Percentiles rank a stretch among this genome's conserved stretches.
Conservation (phyloP, 2,888 invertebrate genomes). For the Coelopa pilipes region DNA sequence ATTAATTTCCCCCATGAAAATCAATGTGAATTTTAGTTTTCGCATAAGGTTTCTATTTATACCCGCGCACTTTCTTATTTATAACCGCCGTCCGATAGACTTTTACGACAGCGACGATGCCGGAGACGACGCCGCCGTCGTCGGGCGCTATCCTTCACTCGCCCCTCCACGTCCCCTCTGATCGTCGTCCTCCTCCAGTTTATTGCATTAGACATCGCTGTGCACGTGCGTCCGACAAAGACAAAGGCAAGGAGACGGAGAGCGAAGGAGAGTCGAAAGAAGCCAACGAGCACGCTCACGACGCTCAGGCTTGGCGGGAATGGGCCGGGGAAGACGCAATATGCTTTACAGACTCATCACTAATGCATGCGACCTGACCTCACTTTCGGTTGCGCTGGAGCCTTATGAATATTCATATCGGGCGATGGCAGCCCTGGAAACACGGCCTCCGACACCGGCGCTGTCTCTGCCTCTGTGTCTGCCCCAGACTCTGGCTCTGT, state of each 20-base stretch:
- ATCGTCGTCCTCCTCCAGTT: not conserved
- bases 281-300: not conserved
- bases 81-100: not conserved
- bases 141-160: not conserved
- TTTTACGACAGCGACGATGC: not conserved
- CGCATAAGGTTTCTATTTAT: not conserved
- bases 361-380: not conserved
- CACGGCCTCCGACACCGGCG: not conserved
- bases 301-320: no score
- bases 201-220: not conserved
- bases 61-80: not conserved
- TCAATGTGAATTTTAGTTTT: no score
- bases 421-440: not conserved
- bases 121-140: not conserved
- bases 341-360: no score
- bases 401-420: not conserved
- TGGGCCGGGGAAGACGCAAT: no score
- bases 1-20: no score
- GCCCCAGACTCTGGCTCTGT: not conserved
- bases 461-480: not conserved
- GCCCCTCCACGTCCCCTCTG: no score
- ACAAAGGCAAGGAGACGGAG: conserved; percentile 5
- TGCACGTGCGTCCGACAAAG: not conserved
- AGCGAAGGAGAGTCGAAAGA: not conserved
- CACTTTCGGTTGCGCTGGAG: not conserved